Conservation (phyloP, 2,113 vertebrate genomes). For the Oryzias curvinotus region DNA sequence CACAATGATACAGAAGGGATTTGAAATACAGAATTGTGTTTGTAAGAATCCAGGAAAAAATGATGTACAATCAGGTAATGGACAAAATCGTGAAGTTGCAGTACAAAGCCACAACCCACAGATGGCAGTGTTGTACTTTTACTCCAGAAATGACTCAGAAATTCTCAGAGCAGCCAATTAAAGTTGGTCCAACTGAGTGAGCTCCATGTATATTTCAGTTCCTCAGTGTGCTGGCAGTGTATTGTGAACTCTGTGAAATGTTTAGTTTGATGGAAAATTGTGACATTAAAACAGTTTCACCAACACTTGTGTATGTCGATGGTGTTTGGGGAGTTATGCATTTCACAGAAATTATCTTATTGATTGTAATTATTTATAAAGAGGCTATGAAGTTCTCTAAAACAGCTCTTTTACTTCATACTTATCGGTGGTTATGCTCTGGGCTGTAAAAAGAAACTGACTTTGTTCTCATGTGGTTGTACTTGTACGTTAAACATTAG, state of each 20-base stretch:
- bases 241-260: conserved; percentile 21
- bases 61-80: too few relatives aligned
- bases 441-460: too few relatives aligned
- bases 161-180: conserved; percentile 47
- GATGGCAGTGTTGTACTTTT: conserved; percentile 66
- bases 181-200: conserved; percentile 42
- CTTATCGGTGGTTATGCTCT: too few relatives aligned
- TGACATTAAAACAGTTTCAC: conserved; percentile 22
- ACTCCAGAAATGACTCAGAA: conserved; percentile 10
- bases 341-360: not conserved
- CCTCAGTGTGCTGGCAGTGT: conserved; percentile 26
- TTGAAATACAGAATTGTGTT: not conserved
- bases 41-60: not conserved
- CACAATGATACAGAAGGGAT: conserved; percentile 27
- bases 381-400: conserved; percentile 5
- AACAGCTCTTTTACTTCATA: not conserved
- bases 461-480: conserved; percentile 10
- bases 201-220: conserved; percentile 52
- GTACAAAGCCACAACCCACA: conserved; percentile 26
- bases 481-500: conserved; percentile 18
- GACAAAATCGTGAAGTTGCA: not conserved
- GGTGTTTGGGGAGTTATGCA: too few relatives aligned
- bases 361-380: not conserved
- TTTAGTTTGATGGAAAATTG: conserved; percentile 9
- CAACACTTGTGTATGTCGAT: not conserved